phyloP scores from a whole-genome alignment of 2,888 invertebrate species.

The Andrena minutula region DNA sequence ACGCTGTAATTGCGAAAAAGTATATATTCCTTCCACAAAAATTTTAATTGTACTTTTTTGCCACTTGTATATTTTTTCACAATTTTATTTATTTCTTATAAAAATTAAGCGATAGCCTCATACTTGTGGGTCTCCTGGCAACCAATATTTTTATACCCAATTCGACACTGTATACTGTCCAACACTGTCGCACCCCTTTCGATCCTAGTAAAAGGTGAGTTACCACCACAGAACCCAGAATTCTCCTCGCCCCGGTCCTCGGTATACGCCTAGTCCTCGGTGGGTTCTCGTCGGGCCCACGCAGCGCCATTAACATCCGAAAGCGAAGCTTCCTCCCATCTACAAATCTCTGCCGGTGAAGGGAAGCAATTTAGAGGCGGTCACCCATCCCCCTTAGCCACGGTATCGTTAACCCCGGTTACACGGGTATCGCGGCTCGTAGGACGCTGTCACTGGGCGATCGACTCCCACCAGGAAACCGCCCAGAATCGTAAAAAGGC shows the following conservation, averaged over 20 bases:
- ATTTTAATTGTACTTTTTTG: too few species aligned
- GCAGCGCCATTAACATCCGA: conserved; percentile 53
- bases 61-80: too few species aligned
- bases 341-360: conserved; percentile 50
- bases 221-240: conserved; percentile 22
- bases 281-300: conserved; percentile 47
- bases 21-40: too few species aligned
- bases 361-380: conserved; percentile 42
- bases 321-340: conserved; percentile 39
- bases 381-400: conserved; percentile 35
- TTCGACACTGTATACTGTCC: background rate
- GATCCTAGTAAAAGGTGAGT: conserved; percentile 3
- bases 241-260: conserved; percentile 18
- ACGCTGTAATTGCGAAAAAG: too few species aligned
- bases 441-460: conserved; percentile 10
- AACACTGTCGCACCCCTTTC: background rate
- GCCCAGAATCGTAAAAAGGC: conserved; percentile 44
- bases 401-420: conserved; percentile 50
- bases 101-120: too few species aligned
- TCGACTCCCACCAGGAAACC: conserved; percentile 56
- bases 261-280: conserved; percentile 11
- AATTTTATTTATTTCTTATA: too few species aligned
- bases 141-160: too few species aligned
- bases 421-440: background rate
- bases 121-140: too few species aligned